Evolutionary conservation across 2,888 invertebrate species (phyloP).

Genomic region (Epinotia bilunana): DNA sequence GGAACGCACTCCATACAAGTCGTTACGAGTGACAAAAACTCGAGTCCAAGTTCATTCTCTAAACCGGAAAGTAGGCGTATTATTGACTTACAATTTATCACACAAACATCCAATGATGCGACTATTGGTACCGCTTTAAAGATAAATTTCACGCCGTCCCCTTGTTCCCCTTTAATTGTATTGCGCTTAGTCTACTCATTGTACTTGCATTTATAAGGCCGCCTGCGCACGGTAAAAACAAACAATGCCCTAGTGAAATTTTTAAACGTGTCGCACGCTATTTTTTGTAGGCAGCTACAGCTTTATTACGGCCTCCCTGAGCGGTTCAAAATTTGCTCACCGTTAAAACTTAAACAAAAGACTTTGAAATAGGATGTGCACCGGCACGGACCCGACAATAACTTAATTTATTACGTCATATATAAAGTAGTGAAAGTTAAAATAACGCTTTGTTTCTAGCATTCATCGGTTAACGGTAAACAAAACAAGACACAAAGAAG

Average conservation of each 20-base stretch:
- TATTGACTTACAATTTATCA: conserved; percentile 77
- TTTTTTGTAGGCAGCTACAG: conserved; percentile 63
- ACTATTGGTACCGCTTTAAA: conserved; percentile 70
- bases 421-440: conserved; percentile 81
- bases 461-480: conserved; percentile 73
- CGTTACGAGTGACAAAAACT: conserved; percentile 29
- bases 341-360: conserved; percentile 79
- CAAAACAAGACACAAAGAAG: conserved; percentile 66
- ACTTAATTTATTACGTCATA: conserved; percentile 75
- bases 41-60: conserved; percentile 24
- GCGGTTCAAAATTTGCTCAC: conserved; percentile 65
- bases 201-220: conserved; percentile 66
- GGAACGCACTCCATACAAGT: background rate
- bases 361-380: conserved; percentile 59
- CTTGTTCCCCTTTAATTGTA: conserved; percentile 69
- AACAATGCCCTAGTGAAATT: conserved; percentile 66
- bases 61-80: conserved; percentile 62
- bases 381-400: conserved; percentile 64
- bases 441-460: conserved; percentile 63
- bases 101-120: conserved; percentile 74
- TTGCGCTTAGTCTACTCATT: conserved; percentile 63
- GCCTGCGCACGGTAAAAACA: conserved; percentile 60
- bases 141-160: conserved; percentile 74
- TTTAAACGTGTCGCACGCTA: conserved; percentile 66
- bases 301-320: conserved; percentile 67